Conservation (phyloP, 2,113 vertebrate species). For the Hemibagrus wyckioides region DNA sequence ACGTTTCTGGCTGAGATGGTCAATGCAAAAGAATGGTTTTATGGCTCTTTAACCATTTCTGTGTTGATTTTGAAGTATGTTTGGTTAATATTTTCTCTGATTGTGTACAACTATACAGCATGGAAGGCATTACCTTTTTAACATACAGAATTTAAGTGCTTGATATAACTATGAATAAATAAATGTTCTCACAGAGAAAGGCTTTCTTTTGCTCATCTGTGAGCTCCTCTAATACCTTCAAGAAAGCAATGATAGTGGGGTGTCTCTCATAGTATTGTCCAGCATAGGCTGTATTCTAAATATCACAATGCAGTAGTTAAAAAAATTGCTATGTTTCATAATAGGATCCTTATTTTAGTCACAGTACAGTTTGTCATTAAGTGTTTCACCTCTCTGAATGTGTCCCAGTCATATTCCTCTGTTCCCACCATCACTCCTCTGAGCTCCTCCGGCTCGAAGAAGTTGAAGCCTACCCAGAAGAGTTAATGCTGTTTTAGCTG, state of each 20-base stretch:
- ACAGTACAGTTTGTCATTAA: neutral
- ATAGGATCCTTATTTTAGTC: too few relatives aligned
- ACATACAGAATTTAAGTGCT: neutral
- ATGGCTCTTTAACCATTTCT: neutral
- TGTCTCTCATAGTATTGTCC: conserved; percentile 65
- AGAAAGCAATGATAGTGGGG: conserved; percentile 77
- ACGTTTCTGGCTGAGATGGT: neutral
- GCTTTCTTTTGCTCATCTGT: conserved; percentile 73
- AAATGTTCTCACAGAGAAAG: conserved; percentile 76
- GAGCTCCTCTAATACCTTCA: conserved; percentile 81
- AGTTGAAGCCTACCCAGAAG: too few relatives aligned
- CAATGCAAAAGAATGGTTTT: too few relatives aligned
- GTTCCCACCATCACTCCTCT: conserved; percentile 73
- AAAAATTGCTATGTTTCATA: too few relatives aligned
- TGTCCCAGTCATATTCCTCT: conserved; percentile 78
- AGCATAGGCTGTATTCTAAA: conserved; percentile 76
- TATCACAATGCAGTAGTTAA: too few relatives aligned
- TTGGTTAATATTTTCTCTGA: neutral
- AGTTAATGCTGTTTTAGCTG: too few relatives aligned
- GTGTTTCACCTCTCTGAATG: conserved; percentile 73
- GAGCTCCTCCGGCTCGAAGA: conserved; percentile 81
- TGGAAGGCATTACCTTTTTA: neutral
- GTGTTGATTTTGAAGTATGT: neutral
- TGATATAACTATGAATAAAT: neutral
- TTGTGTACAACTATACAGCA: too few relatives aligned